A percentile compares a stretch with the other conserved stretches of the same genome.
phyloP scores from a whole-genome alignment of 2,888 invertebrate species.

The Tetropium fuscum region DNA sequence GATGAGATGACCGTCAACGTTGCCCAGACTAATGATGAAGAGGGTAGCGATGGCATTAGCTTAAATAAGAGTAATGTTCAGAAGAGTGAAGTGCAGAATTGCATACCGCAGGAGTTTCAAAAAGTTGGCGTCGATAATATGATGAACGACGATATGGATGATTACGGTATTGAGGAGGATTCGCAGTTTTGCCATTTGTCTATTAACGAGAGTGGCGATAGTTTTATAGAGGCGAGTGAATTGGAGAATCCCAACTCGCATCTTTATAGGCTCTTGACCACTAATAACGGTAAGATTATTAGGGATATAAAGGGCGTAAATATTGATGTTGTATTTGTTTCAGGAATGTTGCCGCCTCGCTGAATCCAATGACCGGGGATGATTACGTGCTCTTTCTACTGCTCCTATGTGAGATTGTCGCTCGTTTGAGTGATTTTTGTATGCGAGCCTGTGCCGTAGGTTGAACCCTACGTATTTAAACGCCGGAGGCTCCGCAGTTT shows the following conservation, averaged over 20 bases:
- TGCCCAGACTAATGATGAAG: constrained; percentile 23
- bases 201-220: constrained; percentile 43
- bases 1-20: constrained; percentile 58
- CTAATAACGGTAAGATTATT: constrained; percentile 57
- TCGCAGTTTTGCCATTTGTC: constrained; percentile 49
- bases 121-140: constrained; percentile 37
- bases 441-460: constrained; percentile 54
- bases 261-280: constrained; percentile 60
- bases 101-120: constrained; percentile 25
- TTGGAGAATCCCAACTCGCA: constrained; percentile 55
- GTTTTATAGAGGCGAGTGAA: constrained; percentile 41
- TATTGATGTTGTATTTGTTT: constrained; percentile 22
- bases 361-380: constrained; percentile 46
- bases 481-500: constrained; percentile 24
- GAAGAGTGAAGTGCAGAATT: constrained; percentile 8
- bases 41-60: constrained; percentile 5
- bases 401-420: constrained; percentile 51
- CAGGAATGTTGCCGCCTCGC: constrained; percentile 61
- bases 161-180: constrained; percentile 43
- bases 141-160: constrained; percentile 35
- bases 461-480: constrained; percentile 54
- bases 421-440: constrained; percentile 49
- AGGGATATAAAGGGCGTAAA: neutral
- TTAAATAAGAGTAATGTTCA: constrained; percentile 6
- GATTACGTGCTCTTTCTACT: constrained; percentile 46